Base-by-base conservation (phyloP, 2,888 invertebrate species). In the Drosophila mimetica region DNA sequence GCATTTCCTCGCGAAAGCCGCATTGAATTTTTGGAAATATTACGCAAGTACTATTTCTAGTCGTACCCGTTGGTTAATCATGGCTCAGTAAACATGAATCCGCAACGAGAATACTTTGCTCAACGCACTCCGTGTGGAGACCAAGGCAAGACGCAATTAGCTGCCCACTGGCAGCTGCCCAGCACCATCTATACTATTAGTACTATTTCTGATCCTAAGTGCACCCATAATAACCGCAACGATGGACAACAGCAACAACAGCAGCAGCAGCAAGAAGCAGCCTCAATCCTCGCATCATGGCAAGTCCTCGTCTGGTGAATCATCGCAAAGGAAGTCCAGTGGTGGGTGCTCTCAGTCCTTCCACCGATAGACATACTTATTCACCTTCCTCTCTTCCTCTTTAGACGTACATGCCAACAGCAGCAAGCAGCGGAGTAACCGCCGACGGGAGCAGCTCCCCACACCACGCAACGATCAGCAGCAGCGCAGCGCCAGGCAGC, bases 241-340 rank as follows among this genome's bases (percentile, higher is more conserved):
- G 77, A 90, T 90, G 86, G 90, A 88, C 71, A 86, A 75, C 79
- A 39, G 18, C 79, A 39, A 11, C 79, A 77, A 75, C 75, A 60
- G 22, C 60, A 96, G 93, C 96, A 95, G 92, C 96, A 96, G 65
- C 71, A 74, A 76, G 53, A 77, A 80, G 76, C 96, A 96, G 93
- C 96, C 95, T 92, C 96, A 96, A 57, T 82, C 94, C 91, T 93
- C 93, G 92, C 74, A 77, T 74, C 94, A 94, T 92, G 93, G 93
- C 90, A 92, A 93, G 91, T 94, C 95, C 92, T 92, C 94, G 92
- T 96, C 83, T 93, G 93, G 94, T 96, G 96, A 96, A 92, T 93
- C 94, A 92, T 93, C 94, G 88, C 82, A 73, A 65, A 85, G 90
- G 46, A 89, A 90, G 75, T 84, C 86, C 18, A 84, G 75, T 74